Evolutionary conservation across 2,888 invertebrate genomes (phyloP).

Genomic region (Drosophila differens): DNA sequence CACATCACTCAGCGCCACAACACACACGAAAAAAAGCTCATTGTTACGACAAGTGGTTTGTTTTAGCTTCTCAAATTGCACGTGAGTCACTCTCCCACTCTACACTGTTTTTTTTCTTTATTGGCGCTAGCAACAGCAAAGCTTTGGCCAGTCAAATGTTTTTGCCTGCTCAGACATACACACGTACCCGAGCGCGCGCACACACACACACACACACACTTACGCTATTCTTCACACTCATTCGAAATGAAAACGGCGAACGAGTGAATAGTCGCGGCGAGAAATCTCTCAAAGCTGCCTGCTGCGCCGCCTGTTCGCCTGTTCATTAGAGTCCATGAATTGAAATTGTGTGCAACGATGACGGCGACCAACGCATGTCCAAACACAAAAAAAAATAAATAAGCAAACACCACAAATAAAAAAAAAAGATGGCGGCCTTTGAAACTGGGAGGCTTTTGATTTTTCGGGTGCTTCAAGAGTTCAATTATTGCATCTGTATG

Average conservation of each 20-base stretch:
- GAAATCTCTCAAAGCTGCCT: conserved; percentile 52
- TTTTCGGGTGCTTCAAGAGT: conserved; percentile 43
- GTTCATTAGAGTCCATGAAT: conserved; percentile 85
- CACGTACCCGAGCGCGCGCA: conserved; percentile 10
- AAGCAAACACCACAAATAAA: conserved; percentile 9
- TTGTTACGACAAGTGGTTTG: conserved; percentile 22
- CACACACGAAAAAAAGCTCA: conserved; percentile 31
- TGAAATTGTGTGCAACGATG: conserved; percentile 81
- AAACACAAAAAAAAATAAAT: conserved; percentile 23
- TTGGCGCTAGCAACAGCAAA: conserved; percentile 30
- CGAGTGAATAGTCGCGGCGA: conserved; percentile 69
- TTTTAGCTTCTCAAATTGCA: conserved; percentile 29
- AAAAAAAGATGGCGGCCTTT: conserved; percentile 42
- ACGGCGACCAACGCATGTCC: conserved; percentile 56
- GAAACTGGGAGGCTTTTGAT: conserved; percentile 28
- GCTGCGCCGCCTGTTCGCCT: conserved; percentile 74
- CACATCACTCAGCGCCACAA: conserved; percentile 37
- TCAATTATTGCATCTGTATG: conserved; percentile 29
- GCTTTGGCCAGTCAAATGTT: conserved; percentile 46
- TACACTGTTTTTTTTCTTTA: conserved; percentile 6
- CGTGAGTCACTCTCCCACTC: conserved; percentile 32
- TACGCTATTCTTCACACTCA: conserved; percentile 64
- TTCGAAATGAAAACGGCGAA: conserved; percentile 58
- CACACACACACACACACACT: conserved; percentile 14
- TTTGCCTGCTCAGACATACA: conserved; percentile 14